Percentiles rank a stretch among this genome's conserved stretches.
Conservation (phyloP, 1,140 invertebrate species). For the Papilio glaucus region DNA sequence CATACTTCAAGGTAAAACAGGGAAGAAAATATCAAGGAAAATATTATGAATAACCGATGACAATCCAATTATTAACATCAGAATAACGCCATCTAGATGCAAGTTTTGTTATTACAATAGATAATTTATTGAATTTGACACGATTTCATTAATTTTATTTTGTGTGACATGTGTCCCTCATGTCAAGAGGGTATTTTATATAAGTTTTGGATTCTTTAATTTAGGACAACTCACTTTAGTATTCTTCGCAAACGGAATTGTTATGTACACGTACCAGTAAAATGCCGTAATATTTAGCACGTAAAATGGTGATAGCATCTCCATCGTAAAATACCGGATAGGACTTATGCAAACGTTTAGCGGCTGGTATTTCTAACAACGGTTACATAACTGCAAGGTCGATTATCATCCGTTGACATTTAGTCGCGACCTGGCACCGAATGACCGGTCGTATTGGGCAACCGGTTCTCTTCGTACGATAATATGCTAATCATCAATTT, state of each 20-base stretch:
- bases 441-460: slow-evolving; percentile 69
- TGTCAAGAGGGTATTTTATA: neutral
- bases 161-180: no score
- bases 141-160: no score
- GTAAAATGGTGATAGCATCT: neutral
- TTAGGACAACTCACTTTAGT: neutral
- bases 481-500: slow-evolving; percentile 41
- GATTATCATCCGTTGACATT: slow-evolving; percentile 74
- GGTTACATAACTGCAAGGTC: slow-evolving; percentile 73
- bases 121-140: no score
- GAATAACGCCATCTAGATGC: no score
- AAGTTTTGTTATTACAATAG: no score
- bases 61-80: no score
- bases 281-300: neutral
- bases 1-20: no score
- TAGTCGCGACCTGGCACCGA: slow-evolving; percentile 53
- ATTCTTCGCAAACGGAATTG: neutral
- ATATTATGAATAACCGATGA: no score
- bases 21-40: no score
- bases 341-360: slow-evolving; percentile 44
- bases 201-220: neutral
- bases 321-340: slow-evolving; percentile 31
- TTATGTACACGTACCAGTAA: neutral
- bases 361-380: slow-evolving; percentile 64
- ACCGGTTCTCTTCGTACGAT: slow-evolving; percentile 61